Evolutionary conservation across 2,888 invertebrate species (phyloP).

Genomic region (Antheraea assamensis): DNA sequence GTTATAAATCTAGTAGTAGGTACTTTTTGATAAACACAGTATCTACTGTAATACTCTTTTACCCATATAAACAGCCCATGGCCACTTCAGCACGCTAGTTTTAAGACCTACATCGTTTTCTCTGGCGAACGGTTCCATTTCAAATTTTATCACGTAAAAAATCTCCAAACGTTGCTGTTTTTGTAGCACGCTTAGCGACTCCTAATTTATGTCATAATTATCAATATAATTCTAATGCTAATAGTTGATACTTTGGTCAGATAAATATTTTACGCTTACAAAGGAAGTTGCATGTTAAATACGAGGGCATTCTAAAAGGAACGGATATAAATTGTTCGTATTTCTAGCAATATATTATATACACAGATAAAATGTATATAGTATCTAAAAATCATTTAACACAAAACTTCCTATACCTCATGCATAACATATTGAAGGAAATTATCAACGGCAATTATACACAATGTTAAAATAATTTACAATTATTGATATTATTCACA

Average conservation of each 20-base stretch:
- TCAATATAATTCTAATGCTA: too few relatives aligned
- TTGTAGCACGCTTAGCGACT: too few relatives aligned
- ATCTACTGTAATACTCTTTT: too few relatives aligned
- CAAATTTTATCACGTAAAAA: too few relatives aligned
- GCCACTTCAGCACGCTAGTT: too few relatives aligned
- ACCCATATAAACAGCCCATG: too few relatives aligned
- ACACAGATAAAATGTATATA: neutral
- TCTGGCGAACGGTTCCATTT: too few relatives aligned
- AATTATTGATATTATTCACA: neutral
- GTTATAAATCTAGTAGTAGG: too few relatives aligned
- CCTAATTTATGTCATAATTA: too few relatives aligned
- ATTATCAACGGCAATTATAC: neutral
- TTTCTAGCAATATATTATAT: neutral
- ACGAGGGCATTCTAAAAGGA: conserved; percentile 2
- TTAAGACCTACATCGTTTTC: too few relatives aligned
- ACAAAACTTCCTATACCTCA: conserved; percentile 4
- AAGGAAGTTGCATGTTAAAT: conserved; percentile 10
- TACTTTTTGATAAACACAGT: too few relatives aligned
- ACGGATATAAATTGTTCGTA: conserved; percentile 10
- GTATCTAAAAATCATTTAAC: conserved; percentile 2
- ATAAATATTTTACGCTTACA: neutral
- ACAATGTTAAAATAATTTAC: neutral
- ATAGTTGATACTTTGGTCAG: neutral
- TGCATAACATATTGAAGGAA: neutral
- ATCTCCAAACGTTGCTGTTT: too few relatives aligned